These are phyloP conservation scores for Orbicella faveolata DNA, from an alignment of 64 coral and sea anemone species.

Conservation along the genomic window DNA sequence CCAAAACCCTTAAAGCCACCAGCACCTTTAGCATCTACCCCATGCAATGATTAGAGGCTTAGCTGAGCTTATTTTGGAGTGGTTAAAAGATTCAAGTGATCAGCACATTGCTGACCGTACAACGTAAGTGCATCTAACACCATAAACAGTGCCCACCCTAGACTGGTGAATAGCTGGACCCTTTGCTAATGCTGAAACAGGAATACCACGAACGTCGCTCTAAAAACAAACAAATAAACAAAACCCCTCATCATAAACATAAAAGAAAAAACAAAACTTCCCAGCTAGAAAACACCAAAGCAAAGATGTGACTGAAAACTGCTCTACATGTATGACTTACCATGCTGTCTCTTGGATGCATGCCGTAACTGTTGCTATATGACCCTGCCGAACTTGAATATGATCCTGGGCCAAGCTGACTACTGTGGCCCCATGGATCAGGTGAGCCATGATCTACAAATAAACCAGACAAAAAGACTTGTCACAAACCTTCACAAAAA, in stretches of 20 bases:
- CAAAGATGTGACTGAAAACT: not conserved
- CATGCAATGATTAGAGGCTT: slow-evolving; percentile 8
- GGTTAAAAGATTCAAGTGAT: not conserved
- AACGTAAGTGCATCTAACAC: slow-evolving; percentile 26
- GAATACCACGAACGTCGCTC: slow-evolving; percentile 87
- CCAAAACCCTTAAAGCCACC: not conserved
- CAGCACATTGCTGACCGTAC: slow-evolving; percentile 7
- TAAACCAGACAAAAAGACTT: not conserved
- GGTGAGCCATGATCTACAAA: slow-evolving; percentile 89
- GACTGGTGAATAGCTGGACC: slow-evolving; percentile 76
- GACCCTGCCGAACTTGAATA: slow-evolving; percentile 71
- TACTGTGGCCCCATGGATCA: slow-evolving; percentile 80
- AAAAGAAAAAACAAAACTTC: slow-evolving; percentile 45
- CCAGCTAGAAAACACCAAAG: slow-evolving; percentile 10
- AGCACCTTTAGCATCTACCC: not conserved
- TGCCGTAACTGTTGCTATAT: slow-evolving; percentile 77
- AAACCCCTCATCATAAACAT: slow-evolving; percentile 68
- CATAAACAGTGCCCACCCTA: slow-evolving; percentile 81
- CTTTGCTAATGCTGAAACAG: slow-evolving; percentile 96
- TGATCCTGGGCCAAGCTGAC: slow-evolving; percentile 67
- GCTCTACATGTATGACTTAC: slow-evolving; percentile 20
- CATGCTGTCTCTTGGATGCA: slow-evolving; percentile 78
- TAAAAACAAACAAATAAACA: slow-evolving; percentile 76
- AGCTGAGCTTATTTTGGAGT: not conserved
- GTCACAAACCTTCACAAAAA: not conserved